Evolutionary conservation across 1,140 invertebrate species (phyloP).

Genomic region (Pseudomyrmex dendroicus): DNA sequence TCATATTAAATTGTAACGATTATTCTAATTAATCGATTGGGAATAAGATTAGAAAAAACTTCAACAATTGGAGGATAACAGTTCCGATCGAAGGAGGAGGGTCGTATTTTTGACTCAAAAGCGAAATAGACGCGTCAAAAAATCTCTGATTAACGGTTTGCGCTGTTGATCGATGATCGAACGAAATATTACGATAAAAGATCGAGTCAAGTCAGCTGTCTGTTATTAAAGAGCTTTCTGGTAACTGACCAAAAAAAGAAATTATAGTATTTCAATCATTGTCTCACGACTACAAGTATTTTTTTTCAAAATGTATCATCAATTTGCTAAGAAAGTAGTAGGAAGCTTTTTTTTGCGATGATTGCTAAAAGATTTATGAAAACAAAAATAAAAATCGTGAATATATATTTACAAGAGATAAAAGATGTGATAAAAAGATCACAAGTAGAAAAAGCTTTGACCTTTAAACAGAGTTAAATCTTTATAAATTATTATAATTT

Average conservation of each 20-base stretch:
- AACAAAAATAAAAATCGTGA: conserved; percentile 18
- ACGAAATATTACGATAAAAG: conserved; percentile 30
- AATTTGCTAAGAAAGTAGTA: not conserved
- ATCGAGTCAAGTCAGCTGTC: not conserved
- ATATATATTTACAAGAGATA: conserved; percentile 14
- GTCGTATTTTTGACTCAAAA: conserved; percentile 28
- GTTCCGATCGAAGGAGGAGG: not conserved
- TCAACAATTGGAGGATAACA: conserved; percentile 31
- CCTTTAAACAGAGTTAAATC: conserved; percentile 16
- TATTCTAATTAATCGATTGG: conserved; percentile 41
- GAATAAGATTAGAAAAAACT: conserved; percentile 25
- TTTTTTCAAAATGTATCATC: not conserved
- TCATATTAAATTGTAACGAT: conserved; percentile 54
- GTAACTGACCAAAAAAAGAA: conserved; percentile 2
- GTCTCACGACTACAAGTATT: not conserved
- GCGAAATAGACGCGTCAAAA: conserved; percentile 2
- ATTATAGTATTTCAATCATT: conserved; percentile 29
- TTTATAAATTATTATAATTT: conserved; percentile 32
- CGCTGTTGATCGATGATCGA: conserved; percentile 31
- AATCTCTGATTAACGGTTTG: conserved; percentile 1
- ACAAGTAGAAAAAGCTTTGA: not conserved
- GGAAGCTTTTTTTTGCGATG: not conserved
- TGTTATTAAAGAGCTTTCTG: conserved; percentile 14
- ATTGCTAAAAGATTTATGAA: conserved; percentile 24
- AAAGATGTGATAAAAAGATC: conserved; percentile 4